phyloP scores from a whole-genome alignment of 2,113 vertebrate genomes.

The Epinephelus cyanopodus region DNA sequence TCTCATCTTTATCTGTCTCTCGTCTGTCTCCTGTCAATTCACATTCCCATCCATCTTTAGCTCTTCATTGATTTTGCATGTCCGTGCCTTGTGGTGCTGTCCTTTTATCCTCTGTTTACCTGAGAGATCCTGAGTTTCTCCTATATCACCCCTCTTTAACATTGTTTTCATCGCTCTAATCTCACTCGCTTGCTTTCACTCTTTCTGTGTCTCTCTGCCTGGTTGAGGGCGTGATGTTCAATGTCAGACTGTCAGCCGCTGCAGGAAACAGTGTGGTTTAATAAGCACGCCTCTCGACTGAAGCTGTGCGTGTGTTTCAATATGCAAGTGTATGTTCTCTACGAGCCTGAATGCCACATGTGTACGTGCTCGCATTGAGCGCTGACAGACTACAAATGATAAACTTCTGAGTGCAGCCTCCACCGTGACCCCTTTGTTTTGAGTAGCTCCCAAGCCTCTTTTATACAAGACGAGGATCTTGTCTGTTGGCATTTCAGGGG shows the following conservation, averaged over 20 bases:
- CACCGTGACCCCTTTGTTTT: slow-evolving; percentile 61
- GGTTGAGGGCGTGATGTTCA: slow-evolving; percentile 47
- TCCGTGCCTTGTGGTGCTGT: slow-evolving; percentile 17
- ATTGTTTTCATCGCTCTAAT: slow-evolving; percentile 8
- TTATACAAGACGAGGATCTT: slow-evolving; percentile 63
- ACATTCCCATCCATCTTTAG: slow-evolving; percentile 33
- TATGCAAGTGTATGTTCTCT: slow-evolving; percentile 22
- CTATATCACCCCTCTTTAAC: slow-evolving; percentile 33
- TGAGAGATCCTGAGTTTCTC: slow-evolving; percentile 30
- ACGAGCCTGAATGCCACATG: slow-evolving; percentile 17
- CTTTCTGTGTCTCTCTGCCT: slow-evolving; percentile 17
- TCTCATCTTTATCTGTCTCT: slow-evolving; percentile 38
- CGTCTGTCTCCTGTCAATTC: slow-evolving; percentile 40
- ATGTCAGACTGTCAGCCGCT: slow-evolving; percentile 60
- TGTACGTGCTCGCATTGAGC: slow-evolving; percentile 15
- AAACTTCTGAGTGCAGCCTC: slow-evolving; percentile 44
- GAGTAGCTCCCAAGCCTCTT: slow-evolving; percentile 58
- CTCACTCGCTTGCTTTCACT: not conserved
- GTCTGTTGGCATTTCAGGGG: slow-evolving; percentile 62
- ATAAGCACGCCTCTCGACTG: slow-evolving; percentile 66
- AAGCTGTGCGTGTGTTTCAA: slow-evolving; percentile 9
- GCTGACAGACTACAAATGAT: slow-evolving; percentile 60
- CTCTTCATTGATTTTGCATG: slow-evolving; percentile 39
- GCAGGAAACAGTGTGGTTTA: slow-evolving; percentile 64
- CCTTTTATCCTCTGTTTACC: slow-evolving; percentile 22